Conservation (phyloP, 2,888 invertebrate species). For the Trissonchulus sp. region DNA sequence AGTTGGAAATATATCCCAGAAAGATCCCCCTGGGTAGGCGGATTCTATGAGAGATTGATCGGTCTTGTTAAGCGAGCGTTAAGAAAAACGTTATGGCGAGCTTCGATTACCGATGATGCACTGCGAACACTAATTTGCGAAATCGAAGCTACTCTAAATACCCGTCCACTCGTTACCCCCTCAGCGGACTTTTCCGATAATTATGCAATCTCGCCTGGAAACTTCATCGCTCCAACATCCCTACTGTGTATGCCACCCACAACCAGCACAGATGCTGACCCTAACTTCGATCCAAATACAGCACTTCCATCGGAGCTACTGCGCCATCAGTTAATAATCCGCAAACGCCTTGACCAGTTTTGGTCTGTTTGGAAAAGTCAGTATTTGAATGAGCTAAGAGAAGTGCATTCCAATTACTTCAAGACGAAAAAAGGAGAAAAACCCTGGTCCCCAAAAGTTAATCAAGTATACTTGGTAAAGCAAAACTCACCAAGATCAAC, state of each 20-base stretch:
- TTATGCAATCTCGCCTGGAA: not conserved
- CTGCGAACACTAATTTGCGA: conserved; percentile 24
- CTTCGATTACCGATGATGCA: conserved; percentile 19
- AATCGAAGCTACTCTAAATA: conserved; percentile 29
- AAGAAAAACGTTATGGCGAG: conserved; percentile 16
- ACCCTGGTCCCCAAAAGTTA: not conserved
- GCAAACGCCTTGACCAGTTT: not conserved
- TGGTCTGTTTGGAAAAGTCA: conserved; percentile 16
- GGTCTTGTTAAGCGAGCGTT: conserved; percentile 48
- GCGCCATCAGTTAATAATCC: not conserved
- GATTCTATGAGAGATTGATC: conserved; percentile 54
- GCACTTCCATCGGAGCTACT: no score
- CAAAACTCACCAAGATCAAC: not conserved
- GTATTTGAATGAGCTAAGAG: conserved; percentile 11
- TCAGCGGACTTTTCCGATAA: not conserved
- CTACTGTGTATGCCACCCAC: not conserved
- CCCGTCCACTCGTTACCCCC: conserved; percentile 27
- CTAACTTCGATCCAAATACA: not conserved
- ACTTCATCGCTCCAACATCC: no score
- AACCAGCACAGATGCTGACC: not conserved
- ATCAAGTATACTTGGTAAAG: not conserved
- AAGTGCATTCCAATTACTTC: not conserved
- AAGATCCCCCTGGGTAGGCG: no score
- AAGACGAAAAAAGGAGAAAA: not conserved
- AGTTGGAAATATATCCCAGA: conserved; percentile 52